Conservation (phyloP, 2,888 invertebrate species). For the Diaphora mendica region DNA sequence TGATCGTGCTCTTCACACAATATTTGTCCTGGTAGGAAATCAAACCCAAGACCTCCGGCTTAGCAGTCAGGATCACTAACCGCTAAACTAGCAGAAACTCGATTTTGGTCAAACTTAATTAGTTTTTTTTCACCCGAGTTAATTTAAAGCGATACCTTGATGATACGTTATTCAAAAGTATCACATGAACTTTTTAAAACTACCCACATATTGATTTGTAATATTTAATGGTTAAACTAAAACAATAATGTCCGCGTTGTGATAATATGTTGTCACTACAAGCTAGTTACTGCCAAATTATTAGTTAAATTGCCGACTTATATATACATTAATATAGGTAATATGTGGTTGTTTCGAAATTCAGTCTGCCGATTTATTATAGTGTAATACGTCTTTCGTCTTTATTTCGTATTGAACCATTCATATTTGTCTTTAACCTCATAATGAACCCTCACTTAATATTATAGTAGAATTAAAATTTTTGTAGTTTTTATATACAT, state of each 20-base stretch:
- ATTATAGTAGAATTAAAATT: conserved; percentile 47
- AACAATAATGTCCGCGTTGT: conserved; percentile 12
- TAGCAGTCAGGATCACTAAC: too few relatives aligned
- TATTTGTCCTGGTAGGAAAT: too few relatives aligned
- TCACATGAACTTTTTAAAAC: neutral
- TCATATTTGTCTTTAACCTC: conserved; percentile 34
- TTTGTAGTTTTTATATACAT: conserved; percentile 62
- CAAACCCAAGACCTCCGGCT: too few relatives aligned
- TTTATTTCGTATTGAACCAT: conserved; percentile 42
- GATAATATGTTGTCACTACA: conserved; percentile 3
- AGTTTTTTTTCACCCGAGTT: neutral
- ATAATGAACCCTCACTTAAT: conserved; percentile 29
- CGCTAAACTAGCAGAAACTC: neutral
- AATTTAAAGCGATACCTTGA: neutral
- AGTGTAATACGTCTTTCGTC: neutral
- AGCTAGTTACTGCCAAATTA: conserved; percentile 5
- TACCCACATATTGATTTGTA: neutral
- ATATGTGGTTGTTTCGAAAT: neutral
- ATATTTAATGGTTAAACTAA: neutral
- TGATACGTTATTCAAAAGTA: neutral
- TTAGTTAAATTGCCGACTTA: neutral
- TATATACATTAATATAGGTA: too few relatives aligned
- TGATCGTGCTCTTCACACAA: too few relatives aligned
- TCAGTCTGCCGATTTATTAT: neutral
- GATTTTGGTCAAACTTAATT: neutral